Percentiles rank a stretch among this genome's conserved stretches.
phyloP scores from a whole-genome alignment of 2,113 vertebrate genomes.

The Myocastor coypus region DNA sequence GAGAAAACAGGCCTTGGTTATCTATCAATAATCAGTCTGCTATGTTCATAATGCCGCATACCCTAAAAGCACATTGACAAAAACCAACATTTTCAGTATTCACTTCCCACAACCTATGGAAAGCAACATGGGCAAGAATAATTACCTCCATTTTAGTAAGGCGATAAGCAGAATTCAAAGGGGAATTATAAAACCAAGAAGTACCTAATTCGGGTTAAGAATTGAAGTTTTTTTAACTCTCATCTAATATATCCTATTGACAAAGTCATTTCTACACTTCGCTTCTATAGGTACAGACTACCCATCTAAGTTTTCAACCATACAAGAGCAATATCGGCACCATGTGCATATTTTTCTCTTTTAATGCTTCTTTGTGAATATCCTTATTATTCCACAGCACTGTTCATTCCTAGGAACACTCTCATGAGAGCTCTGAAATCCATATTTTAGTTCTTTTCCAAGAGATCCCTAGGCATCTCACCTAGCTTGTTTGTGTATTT shows the following conservation, averaged over 20 bases:
- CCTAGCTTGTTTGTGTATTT: background rate
- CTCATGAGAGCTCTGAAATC: background rate
- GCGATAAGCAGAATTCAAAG: background rate
- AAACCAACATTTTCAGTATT: background rate
- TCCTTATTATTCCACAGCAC: background rate
- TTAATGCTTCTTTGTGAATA: background rate
- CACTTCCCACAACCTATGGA: background rate
- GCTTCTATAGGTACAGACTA: background rate
- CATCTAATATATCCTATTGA: background rate
- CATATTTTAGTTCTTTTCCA: background rate
- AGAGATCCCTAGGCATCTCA: background rate
- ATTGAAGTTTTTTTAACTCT: background rate
- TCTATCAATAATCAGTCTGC: background rate
- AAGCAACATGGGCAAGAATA: background rate
- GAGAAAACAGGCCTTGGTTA: background rate
- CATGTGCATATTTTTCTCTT: background rate
- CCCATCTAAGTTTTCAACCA: slow-evolving; percentile 10
- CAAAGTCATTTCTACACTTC: background rate
- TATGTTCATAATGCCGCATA: background rate
- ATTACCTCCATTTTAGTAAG: background rate
- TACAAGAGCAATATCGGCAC: slow-evolving; percentile 1
- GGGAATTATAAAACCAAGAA: background rate
- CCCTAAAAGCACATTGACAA: background rate
- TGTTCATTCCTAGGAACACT: too few species aligned
- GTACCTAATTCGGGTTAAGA: background rate